Conservation (phyloP, 1,140 invertebrate genomes). For the Pomacea maculata region DNA sequence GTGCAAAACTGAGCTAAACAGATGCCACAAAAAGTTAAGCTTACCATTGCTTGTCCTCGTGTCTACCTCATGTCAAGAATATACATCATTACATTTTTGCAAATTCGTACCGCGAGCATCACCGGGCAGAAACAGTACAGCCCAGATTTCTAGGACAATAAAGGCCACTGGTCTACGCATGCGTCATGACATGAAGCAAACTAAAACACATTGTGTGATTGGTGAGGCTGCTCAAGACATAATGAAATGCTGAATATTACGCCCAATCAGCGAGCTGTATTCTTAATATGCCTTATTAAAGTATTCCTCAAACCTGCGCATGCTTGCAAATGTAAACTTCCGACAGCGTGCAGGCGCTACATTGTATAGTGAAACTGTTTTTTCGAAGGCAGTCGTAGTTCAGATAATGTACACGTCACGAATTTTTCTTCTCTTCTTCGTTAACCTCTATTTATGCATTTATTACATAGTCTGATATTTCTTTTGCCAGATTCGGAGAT, state of each 20-base stretch:
- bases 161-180: constrained; percentile 34
- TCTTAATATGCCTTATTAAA: not conserved
- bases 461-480: no score
- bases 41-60: constrained; percentile 12
- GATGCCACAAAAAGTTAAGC: not conserved
- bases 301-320: constrained; percentile 15
- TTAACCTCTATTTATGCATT: no score
- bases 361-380: no score
- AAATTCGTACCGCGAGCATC: not conserved
- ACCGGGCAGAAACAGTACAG: constrained; percentile 14
- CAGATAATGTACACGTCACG: no score
- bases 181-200: constrained; percentile 26
- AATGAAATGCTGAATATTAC: constrained; percentile 17
- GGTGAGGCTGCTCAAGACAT: constrained; percentile 20
- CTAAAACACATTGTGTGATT: constrained; percentile 34
- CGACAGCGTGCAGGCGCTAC: constrained; percentile 15
- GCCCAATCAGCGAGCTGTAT: constrained; percentile 6
- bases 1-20: not conserved
- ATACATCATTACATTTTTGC: constrained; percentile 8
- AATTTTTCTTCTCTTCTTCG: no score
- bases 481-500: no score
- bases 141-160: constrained; percentile 46
- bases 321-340: constrained; percentile 44
- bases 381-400: no score
- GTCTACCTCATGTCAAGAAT: constrained; percentile 10